A percentile compares a stretch with the other conserved stretches of the same genome.
Evolutionary conservation across 2,888 invertebrate genomes (phyloP).

Genomic region (Pseudolycoriella hygida): DNA sequence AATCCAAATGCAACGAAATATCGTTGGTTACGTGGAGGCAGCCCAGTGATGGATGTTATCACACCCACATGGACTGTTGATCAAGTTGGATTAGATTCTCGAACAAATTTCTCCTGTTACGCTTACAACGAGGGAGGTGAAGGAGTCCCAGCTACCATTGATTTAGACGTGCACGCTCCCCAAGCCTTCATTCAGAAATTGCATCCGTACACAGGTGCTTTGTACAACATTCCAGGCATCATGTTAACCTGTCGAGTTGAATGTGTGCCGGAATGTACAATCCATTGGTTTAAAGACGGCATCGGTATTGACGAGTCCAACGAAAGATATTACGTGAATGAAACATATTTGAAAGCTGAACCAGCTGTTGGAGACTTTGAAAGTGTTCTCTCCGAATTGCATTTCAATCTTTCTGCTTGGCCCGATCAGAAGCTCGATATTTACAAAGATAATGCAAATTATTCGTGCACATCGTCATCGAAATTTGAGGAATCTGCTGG

Average conservation of each 20-base stretch:
- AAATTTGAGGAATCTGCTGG: constrained; percentile 57
- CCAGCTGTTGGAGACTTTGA: constrained; percentile 72
- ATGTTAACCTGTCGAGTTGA: constrained; percentile 76
- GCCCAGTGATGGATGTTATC: constrained; percentile 52
- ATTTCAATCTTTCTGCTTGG: constrained; percentile 80
- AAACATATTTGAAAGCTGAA: constrained; percentile 50
- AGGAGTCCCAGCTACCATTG: constrained; percentile 46
- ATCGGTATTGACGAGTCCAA: constrained; percentile 45
- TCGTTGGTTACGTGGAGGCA: constrained; percentile 63
- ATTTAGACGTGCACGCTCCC: constrained; percentile 60
- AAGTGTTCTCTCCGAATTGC: constrained; percentile 70
- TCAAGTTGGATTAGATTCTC: constrained; percentile 67
- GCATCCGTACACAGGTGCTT: constrained; percentile 61
- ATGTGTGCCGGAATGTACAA: constrained; percentile 70
- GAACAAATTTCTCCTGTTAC: constrained; percentile 78
- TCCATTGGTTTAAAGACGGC: constrained; percentile 71
- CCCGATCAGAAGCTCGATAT: constrained; percentile 59
- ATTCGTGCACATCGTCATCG: constrained; percentile 63
- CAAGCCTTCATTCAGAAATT: constrained; percentile 75
- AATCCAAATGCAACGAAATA: constrained; percentile 56
- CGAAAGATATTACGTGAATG: constrained; percentile 48
- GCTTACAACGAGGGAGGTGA: constrained; percentile 75
- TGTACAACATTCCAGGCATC: constrained; percentile 57
- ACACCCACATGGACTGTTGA: constrained; percentile 62
- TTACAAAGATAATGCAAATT: constrained; percentile 58